These are phyloP conservation scores for Exaiptasia diaphana DNA, from an alignment of 64 coral and sea anemone species.

Conservation along the genomic window DNA sequence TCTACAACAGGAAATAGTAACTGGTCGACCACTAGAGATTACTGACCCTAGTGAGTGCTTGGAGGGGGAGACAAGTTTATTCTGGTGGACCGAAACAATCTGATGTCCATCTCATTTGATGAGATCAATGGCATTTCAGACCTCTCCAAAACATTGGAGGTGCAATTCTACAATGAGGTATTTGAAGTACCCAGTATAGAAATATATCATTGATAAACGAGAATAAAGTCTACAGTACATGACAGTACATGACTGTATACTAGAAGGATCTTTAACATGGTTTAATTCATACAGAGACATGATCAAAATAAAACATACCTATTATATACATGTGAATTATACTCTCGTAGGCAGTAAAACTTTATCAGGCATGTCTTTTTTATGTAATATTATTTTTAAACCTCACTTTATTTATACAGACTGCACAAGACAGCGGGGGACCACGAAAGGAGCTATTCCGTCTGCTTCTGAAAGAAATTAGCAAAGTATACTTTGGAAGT, in stretches of 20 bases:
- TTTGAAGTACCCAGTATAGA: too few species aligned
- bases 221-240: too few species aligned
- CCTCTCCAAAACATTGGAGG: background rate
- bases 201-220: too few species aligned
- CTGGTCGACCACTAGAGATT: slow-evolving; percentile 39
- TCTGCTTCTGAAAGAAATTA: slow-evolving; percentile 33
- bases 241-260: too few species aligned
- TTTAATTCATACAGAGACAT: too few species aligned
- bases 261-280: too few species aligned
- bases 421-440: slow-evolving; percentile 25
- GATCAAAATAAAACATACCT: too few species aligned
- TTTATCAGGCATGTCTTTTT: too few species aligned
- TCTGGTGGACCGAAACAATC: slow-evolving; percentile 27
- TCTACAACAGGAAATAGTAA: slow-evolving; percentile 28
- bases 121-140: slow-evolving; percentile 11
- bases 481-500: slow-evolving; percentile 34
- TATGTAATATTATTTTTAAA: too few species aligned
- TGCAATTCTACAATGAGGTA: background rate
- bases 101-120: slow-evolving; percentile 50
- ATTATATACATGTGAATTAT: too few species aligned
- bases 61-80: slow-evolving; percentile 60
- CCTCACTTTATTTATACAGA: too few species aligned
- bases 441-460: slow-evolving; percentile 35
- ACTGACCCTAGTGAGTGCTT: slow-evolving; percentile 26
- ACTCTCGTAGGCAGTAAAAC: too few species aligned